Percentiles rank a stretch among this genome's conserved stretches.
phyloP scores from a whole-genome alignment of 2,113 vertebrate species.

The Chunga burmeisteri region DNA sequence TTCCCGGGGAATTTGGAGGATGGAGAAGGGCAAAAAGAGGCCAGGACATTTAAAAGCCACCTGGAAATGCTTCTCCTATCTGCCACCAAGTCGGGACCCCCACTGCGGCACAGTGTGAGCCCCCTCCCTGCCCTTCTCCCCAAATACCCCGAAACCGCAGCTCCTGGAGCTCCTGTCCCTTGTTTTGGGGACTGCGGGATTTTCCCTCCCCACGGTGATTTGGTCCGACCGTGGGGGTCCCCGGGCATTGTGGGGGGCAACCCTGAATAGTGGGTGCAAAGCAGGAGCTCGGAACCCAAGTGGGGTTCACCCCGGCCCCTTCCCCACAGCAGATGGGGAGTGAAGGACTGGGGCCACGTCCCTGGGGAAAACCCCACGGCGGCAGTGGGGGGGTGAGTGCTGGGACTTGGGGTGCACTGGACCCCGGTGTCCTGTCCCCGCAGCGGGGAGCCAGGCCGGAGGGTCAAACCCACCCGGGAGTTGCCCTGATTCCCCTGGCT shows the following conservation, averaged over 20 bases:
- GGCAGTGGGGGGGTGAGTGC: rapidly evolving
- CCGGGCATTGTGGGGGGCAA: neutral
- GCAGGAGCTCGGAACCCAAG: neutral
- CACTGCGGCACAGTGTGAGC: neutral
- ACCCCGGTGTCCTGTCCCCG: neutral
- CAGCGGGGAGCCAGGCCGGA: neutral
- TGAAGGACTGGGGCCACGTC: rapidly evolving
- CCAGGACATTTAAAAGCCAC: neutral
- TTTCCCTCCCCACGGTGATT: neutral
- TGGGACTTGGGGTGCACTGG: neutral
- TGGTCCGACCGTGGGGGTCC: rapidly evolving
- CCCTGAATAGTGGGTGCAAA: neutral
- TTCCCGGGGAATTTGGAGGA: neutral
- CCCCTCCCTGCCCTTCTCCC: neutral
- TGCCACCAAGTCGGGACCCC: neutral
- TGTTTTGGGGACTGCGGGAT: neutral
- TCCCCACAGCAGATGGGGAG: neutral
- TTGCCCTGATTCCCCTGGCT: neutral
- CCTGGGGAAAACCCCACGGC: neutral
- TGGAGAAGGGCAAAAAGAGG: neutral
- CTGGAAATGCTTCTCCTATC: neutral
- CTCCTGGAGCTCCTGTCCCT: neutral
- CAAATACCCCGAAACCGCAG: neutral
- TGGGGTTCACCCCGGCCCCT: rapidly evolving
- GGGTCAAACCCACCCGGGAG: neutral